A percentile compares a stretch with the other conserved stretches of the same genome.
phyloP scores from a whole-genome alignment of 1,140 invertebrate genomes.

The Sesamia nonagrioides region DNA sequence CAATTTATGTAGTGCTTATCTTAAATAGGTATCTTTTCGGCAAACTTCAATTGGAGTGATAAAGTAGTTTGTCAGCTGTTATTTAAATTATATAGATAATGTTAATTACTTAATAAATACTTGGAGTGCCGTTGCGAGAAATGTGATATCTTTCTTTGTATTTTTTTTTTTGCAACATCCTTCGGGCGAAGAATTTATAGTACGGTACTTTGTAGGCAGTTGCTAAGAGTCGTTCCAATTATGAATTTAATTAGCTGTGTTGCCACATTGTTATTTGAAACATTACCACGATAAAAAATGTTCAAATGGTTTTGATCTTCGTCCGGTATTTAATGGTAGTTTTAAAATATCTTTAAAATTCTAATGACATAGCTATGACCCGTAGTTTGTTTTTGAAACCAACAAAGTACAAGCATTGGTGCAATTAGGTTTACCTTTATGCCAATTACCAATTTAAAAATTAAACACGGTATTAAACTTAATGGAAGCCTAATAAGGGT shows the following conservation, averaged over 20 bases:
- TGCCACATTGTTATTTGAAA: not conserved
- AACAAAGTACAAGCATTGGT: too few relatives aligned
- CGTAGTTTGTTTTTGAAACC: too few relatives aligned
- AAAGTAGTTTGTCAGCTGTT: slow-evolving; percentile 44
- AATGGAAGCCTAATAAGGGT: too few relatives aligned
- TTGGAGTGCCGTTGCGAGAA: slow-evolving; percentile 8
- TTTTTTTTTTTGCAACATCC: not conserved
- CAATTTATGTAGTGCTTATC: slow-evolving; percentile 42
- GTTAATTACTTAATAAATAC: slow-evolving; percentile 42
- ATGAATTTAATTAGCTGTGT: not conserved
- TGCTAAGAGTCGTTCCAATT: slow-evolving; percentile 3
- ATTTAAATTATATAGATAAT: slow-evolving; percentile 47
- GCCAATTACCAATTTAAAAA: too few relatives aligned
- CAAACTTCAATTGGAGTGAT: slow-evolving; percentile 39
- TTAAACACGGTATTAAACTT: too few relatives aligned
- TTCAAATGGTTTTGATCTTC: not conserved
- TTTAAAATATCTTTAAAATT: not conserved
- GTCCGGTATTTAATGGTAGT: not conserved
- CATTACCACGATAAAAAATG: not conserved
- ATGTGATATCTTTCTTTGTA: slow-evolving; percentile 17
- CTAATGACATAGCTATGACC: not conserved
- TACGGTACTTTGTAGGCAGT: not conserved
- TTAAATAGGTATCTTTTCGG: slow-evolving; percentile 46
- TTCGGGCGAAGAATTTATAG: not conserved
- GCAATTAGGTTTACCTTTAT: too few relatives aligned